phyloP scores from a whole-genome alignment of 2,797 vertebrate genomes.

The Alcedo quadribrachys region DNA sequence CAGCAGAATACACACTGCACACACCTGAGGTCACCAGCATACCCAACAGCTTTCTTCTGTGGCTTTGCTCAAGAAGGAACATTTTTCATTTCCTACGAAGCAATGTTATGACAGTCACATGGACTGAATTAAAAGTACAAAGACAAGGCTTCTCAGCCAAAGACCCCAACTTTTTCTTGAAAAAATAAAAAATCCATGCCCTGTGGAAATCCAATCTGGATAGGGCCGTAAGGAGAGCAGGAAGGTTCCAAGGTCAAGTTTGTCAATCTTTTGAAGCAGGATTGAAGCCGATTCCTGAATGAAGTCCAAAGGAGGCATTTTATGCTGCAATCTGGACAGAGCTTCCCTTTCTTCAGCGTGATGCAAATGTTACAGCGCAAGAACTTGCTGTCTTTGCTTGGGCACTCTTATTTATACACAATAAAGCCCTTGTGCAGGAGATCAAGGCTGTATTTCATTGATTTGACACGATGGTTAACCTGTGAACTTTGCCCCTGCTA shows the following conservation, averaged over 20 bases:
- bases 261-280: conserved; percentile 29
- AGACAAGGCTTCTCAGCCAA: background rate
- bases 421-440: conserved; percentile 57
- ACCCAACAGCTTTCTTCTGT: background rate
- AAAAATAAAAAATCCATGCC: background rate
- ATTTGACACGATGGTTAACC: conserved; percentile 68
- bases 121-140: conserved; percentile 50
- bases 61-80: background rate
- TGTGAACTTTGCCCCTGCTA: conserved; percentile 54
- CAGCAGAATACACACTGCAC: background rate
- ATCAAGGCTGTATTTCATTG: conserved; percentile 65
- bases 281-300: background rate
- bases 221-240: background rate
- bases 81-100: conserved; percentile 40
- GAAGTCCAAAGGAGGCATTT: background rate
- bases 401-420: conserved; percentile 56
- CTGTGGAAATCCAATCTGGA: conserved; percentile 23
- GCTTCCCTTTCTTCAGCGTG: conserved; percentile 21
- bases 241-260: conserved; percentile 35
- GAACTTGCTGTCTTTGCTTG: conserved; percentile 47
- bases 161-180: background rate
- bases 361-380: conserved; percentile 17
- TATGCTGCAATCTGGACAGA: background rate
- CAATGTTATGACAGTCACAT: conserved; percentile 26
- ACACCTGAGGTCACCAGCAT: background rate